These are phyloP conservation scores for Diacarnus erythraeanus DNA, from an alignment of 37 sponge, comb jelly and placozoan genomes.

Conservation along the genomic window DNA sequence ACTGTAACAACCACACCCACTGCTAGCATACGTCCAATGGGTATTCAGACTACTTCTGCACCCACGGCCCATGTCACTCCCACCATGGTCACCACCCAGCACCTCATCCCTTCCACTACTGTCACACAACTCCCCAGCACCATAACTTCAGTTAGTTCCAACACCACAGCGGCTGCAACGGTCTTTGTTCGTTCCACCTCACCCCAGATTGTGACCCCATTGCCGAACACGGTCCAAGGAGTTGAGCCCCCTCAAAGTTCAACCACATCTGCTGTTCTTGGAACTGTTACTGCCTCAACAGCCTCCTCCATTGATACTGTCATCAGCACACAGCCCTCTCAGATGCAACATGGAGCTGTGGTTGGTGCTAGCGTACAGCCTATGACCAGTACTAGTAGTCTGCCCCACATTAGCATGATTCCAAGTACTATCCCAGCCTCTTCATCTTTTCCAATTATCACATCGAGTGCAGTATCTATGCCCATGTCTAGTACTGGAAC, in stretches of 20 bases:
- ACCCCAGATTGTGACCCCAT: slow-evolving; percentile 12
- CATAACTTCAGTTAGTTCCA: not conserved
- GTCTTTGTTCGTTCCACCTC: slow-evolving; percentile 56
- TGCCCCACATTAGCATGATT: not conserved
- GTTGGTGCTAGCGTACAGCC: not conserved
- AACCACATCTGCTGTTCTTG: not conserved
- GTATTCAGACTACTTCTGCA: slow-evolving; percentile 42
- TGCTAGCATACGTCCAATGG: slow-evolving; percentile 73
- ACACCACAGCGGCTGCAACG: slow-evolving; percentile 25
- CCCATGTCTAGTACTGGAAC: too few relatives aligned
- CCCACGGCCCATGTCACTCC: slow-evolving; percentile 74
- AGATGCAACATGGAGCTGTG: not conserved
- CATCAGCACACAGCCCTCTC: not conserved
- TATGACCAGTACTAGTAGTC: not conserved
- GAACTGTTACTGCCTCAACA: slow-evolving; percentile 4
- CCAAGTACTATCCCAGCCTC: not conserved
- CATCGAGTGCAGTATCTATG: not conserved
- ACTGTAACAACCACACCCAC: slow-evolving; percentile 76
- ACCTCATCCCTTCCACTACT: slow-evolving; percentile 10
- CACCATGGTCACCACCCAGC: slow-evolving; percentile 53
- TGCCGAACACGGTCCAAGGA: slow-evolving; percentile 1
- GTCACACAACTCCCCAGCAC: not conserved
- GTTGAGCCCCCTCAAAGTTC: not conserved
- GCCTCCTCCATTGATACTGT: not conserved
- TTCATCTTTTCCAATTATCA: not conserved